Evolutionary conservation across 2,888 invertebrate genomes (phyloP), one percentile per base, ranked within the genome.

Genomic region (Pediacus dermestoides): DNA sequence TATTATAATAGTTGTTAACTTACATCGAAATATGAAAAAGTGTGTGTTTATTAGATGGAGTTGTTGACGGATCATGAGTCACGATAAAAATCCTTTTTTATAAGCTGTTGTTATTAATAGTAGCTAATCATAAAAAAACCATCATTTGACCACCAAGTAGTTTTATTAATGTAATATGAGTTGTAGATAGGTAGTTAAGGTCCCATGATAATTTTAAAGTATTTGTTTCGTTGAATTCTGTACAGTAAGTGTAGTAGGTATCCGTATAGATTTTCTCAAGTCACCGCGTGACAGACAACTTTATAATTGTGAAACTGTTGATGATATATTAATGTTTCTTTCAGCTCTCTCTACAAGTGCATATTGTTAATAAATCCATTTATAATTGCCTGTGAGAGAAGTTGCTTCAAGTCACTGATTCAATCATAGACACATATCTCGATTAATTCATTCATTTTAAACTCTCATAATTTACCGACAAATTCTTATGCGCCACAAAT

Each of bases 351-450:
- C 52, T 49, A 48, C 45, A 50, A 53, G 55, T 55, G 49, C 47
- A 50, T 57, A 52, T 53, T 57, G 58, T 57, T 55, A 57, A 57
- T 54, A 57, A 55, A 57, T 58, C 54, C 53, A 55, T 55, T 55
- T 55, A 55, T 58, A 58, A 57, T 57, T 55, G 52, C 54, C 52
- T 51, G 55, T 55, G 58, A 55, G 55, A 55, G 21, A 6, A n/a
- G 21, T 7, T 50, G 48, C 36, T 46, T 48, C 38, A 44, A 42
- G 39, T 50, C 44, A 50, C 48, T 47, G 46, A 47, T 45, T 47
- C 45, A 47, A 47, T 50, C 38, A 40, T 26, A 32, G 32, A 35
- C 42, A 38, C 41, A 44, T 47, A 47, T 46, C 46, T 44, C 44
- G 40, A 46, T 36, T 38, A 37, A 30, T 27, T 42, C 34, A 37